Evolutionary conservation across 2,888 invertebrate genomes (phyloP), one percentile per base, ranked within the genome.

Genomic region (Agrypnus murinus): DNA sequence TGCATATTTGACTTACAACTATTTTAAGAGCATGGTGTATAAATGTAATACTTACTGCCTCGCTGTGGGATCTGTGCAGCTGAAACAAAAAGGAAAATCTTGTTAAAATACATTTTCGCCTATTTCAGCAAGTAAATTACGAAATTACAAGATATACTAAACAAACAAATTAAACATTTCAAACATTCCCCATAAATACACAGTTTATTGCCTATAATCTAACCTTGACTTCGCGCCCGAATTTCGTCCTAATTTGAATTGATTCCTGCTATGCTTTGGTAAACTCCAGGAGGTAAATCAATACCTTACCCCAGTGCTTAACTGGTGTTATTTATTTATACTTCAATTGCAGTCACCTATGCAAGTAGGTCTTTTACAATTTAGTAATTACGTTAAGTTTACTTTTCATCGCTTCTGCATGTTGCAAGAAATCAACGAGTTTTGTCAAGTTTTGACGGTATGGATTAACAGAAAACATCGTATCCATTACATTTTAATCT

Each of bases 41-140:
- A n/a, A n/a, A n/a, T n/a, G n/a, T n/a, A 77, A 86, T 90, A 93
- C 94, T 93, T 88, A 94, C 94, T 93, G 92, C 92, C 93, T 90
- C 93, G 92, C 90, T 93, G 93, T 85, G 93, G 93, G 86, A 94
- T 93, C 92, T 94, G 93, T 87, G 93, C 93, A 91, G 93, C 93
- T 93, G 92, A 80, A 93, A 91, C 89, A 89, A 89, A 88, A 86
- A 88, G 15, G 10, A 4, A 43, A 43, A 3, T 43, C 43, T n/a
- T 17, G 19, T 55, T 55, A 55, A 17, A 17, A 17, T 17, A n/a
- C 31, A 5, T 15, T 10, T 8, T 34, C 9, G 10, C n/a, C 5
- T 34, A 14, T 2, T 6, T 3, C 12, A 32, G 3, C 15, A 12
- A 15, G 8, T 14, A 34, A 17, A 34, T 17, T 53, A 6, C 31